Base-by-base conservation (phyloP, 2,888 invertebrate species). In the Ischnura elegans region DNA sequence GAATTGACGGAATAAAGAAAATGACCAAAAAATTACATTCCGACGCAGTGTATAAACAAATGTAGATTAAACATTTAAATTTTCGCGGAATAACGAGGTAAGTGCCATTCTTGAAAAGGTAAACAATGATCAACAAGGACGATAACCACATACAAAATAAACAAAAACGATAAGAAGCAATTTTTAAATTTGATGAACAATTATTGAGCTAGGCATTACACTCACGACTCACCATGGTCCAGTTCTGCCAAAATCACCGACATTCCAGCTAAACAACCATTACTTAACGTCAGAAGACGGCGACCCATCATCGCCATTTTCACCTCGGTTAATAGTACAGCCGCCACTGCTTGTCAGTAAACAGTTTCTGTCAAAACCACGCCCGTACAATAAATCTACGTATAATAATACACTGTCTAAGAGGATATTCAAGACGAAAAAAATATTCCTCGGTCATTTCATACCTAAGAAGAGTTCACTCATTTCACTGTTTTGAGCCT, bases 301-400 rank as follows among this genome's bases (percentile, higher is more conserved):
- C 43, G 90, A 90, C 42, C 25, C 42, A n/a, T 19, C 42, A 55
- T 43, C 61, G 90, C 90, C 90, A 90, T 90, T 90, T 90, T 90
- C 43, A 25, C 42, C 43, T 10, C 43, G 43, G 45, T 61, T 90
- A 13, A 6, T 29, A n/a, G n/a, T n/a, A n/a, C n/a, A n/a, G n/a
- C n/a, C n/a, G n/a, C n/a, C n/a, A n/a, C n/a, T n/a, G n/a, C n/a
- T n/a, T n/a, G n/a, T n/a, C n/a, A n/a, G n/a, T n/a, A n/a, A n/a
- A 51, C 51, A 51, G 47, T 47, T 47, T 47, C 47, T 47, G n/a
- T n/a, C n/a, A n/a, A n/a, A n/a, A n/a, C n/a, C n/a, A n/a, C n/a
- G n/a, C n/a, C n/a, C n/a, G n/a, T n/a, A n/a, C n/a, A n/a, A n/a
- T n/a, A n/a, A n/a, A n/a, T n/a, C n/a, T n/a, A n/a, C n/a, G n/a